Conservation (phyloP, 2,797 vertebrate species). For the Gambelia wislizenii region DNA sequence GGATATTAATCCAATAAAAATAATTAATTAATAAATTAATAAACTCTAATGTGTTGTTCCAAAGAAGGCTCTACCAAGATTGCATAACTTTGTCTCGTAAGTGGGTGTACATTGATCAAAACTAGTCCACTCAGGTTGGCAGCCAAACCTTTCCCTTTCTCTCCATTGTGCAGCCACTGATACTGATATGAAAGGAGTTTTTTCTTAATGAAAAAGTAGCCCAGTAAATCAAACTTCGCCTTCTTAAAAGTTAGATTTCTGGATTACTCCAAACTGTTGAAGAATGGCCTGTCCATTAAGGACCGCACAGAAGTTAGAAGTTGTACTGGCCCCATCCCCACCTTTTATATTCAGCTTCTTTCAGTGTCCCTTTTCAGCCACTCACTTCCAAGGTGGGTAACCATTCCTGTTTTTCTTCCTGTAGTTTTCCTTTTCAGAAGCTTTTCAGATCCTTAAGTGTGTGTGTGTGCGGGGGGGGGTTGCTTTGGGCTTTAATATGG, state of each 20-base stretch:
- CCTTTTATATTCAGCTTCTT: neutral
- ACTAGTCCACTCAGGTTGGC: neutral
- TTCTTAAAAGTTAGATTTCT: neutral
- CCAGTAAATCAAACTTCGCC: too few species aligned
- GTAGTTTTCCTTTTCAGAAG: neutral
- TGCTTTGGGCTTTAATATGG: neutral
- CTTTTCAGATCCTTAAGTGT: neutral
- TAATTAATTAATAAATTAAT: too few species aligned
- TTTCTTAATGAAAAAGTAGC: neutral
- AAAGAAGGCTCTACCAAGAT: neutral
- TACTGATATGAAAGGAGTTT: neutral
- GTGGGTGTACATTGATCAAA: neutral
- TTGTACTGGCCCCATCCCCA: neutral
- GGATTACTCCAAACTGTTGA: neutral
- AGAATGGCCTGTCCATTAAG: neutral
- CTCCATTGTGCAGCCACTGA: neutral
- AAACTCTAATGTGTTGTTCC: neutral
- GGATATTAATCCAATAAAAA: too few species aligned
- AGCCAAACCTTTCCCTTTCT: neutral
- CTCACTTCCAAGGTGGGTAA: neutral
- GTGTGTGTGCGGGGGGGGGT: neutral
- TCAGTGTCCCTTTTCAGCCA: neutral
- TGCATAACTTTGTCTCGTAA: neutral
- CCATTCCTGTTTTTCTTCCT: neutral
- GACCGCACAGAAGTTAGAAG: neutral